Evolutionary conservation across 1,140 invertebrate species (phyloP), one percentile per base, ranked within the genome.

Genomic region (Reticulitermes speratus): DNA sequence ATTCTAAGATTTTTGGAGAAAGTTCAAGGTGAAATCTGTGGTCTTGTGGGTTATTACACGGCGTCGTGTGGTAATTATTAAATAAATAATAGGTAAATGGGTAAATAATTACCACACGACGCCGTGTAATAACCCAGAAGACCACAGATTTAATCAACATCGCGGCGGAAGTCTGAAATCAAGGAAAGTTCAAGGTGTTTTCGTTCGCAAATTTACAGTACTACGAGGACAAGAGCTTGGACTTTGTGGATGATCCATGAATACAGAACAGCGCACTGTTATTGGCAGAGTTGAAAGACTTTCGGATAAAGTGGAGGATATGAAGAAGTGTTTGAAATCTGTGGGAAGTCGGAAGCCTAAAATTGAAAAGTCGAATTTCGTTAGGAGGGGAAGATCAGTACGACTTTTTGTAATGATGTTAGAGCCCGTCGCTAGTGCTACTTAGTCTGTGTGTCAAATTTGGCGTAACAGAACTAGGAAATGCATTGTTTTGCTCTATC

Each of bases 321-420:
- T 95, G 92, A 95, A 94, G 90, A 88, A 92, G 55, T 95, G 94
- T 94, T 90, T 95, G 2, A 88, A 91, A 83, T 91, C 90, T 83
- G 91, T 90, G 32, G 94, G 95, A 44, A 95, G 94, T 89, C 94
- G 94, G 8, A 90, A 92, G 48, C 94, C 93, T 3, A 92, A 89
- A 82, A 94, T 95, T 84, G 92, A 93, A 25, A 94, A 93, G 92
- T 92, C 7, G 90, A 91, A 9, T 95, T 95, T 19, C 19, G 21
- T 23, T 9, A 65, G 12, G 21, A 65, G 25, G 7, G 25, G 59
- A 65, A 65, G 12, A n/a, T 65, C 7, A 65, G 7, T 65, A 21
- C 16, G 59, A 8, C 8, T 65, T 23, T 19, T 65, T 65, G 19
- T 19, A 8, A 7, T 1, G 21, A 65, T 8, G 0, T 21, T n/a